Conservation (phyloP, 2,888 invertebrate genomes). For the Aspidiotus rigidus region DNA sequence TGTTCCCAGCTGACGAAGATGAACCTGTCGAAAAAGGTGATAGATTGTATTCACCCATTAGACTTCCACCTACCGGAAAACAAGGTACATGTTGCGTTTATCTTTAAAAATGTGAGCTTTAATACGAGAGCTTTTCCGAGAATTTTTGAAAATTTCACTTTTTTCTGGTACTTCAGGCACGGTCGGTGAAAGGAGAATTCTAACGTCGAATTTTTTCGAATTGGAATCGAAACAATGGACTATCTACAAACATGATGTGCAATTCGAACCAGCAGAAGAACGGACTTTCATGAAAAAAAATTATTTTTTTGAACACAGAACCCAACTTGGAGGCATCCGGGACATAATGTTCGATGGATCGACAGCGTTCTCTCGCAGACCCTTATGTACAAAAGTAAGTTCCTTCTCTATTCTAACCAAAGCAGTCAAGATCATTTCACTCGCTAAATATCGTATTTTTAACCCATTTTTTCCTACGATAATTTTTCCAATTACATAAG, state of each 20-base stretch:
- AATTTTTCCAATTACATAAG: not conserved
- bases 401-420: not conserved
- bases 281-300: slow-evolving; percentile 53
- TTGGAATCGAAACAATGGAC: slow-evolving; percentile 51
- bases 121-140: no score
- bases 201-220: slow-evolving; percentile 9
- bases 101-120: no score
- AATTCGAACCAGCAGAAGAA: slow-evolving; percentile 64
- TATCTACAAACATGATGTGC: slow-evolving; percentile 65
- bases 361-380: slow-evolving; percentile 8
- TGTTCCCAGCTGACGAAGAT: no score
- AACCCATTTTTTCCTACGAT: no score
- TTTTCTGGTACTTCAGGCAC: slow-evolving; percentile 1
- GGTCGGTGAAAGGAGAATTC: not conserved
- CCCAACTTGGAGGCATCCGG: not conserved
- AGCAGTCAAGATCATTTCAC: no score
- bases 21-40: no score
- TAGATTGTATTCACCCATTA: no score
- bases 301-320: slow-evolving; percentile 51
- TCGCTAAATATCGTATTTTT: not conserved
- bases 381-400: not conserved
- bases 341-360: slow-evolving; percentile 10
- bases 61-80: no score
- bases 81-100: no score
- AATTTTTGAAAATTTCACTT: no score